A percentile compares a stretch with the other conserved stretches of the same genome.
Evolutionary conservation across 2,113 vertebrate genomes (phyloP).

Genomic region (Hippocampus mohnikei): DNA sequence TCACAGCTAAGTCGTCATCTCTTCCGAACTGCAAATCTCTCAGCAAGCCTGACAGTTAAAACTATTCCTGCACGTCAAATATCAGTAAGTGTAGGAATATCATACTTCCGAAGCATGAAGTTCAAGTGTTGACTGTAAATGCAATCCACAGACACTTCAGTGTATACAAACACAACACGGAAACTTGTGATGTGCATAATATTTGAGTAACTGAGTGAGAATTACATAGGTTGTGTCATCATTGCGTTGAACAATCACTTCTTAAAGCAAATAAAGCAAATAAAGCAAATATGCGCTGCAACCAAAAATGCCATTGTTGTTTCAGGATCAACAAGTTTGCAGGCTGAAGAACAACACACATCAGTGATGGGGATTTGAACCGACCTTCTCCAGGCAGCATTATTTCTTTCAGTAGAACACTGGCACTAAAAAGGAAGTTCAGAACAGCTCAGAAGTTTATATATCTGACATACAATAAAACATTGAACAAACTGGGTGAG

Average conservation of each 20-base stretch:
- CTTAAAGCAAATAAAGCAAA: neutral
- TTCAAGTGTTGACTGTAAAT: neutral
- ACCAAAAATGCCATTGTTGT: neutral
- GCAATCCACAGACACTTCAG: neutral
- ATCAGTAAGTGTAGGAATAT: neutral
- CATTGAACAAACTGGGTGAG: neutral
- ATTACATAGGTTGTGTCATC: neutral
- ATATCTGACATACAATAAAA: too few relatives aligned
- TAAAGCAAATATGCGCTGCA: neutral
- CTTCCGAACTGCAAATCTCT: neutral
- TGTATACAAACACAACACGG: neutral
- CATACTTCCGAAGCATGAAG: neutral
- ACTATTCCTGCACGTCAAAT: neutral
- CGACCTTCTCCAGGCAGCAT: too few relatives aligned
- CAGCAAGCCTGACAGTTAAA: constrained; percentile 6
- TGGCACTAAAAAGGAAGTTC: neutral
- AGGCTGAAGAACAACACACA: neutral
- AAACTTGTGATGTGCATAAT: neutral
- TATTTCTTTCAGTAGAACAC: neutral
- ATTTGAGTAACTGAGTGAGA: neutral
- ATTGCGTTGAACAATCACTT: neutral
- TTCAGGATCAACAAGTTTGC: neutral
- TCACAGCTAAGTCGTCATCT: constrained; percentile 2
- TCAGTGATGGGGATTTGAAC: neutral
- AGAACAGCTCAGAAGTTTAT: neutral